These are phyloP conservation scores for Syngnathoides biaculeatus DNA, from an alignment of 2,113 vertebrate genomes.

Conservation along the genomic window DNA sequence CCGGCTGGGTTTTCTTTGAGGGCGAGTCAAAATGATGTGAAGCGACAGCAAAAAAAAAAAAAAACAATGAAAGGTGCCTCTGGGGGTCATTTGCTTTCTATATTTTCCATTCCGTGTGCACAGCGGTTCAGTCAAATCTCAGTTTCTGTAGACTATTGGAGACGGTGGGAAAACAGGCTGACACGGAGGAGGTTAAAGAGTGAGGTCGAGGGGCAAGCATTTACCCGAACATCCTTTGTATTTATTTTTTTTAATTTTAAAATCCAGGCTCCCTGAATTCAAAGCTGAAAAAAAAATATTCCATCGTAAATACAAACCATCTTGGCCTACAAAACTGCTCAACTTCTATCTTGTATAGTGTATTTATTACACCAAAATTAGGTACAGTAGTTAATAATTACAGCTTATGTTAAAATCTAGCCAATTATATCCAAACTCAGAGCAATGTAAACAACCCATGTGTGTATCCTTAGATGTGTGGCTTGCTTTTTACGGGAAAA, in stretches of 20 bases:
- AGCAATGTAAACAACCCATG: slow-evolving; percentile 28
- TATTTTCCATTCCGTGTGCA: slow-evolving; percentile 20
- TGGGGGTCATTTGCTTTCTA: slow-evolving; percentile 31
- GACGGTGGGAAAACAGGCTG: not conserved
- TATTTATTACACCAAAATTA: slow-evolving; percentile 18
- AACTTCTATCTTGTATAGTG: slow-evolving; percentile 19
- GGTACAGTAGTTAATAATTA: slow-evolving; percentile 51
- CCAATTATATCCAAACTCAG: slow-evolving; percentile 49
- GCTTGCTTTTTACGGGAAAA: slow-evolving; percentile 38
- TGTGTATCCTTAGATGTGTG: slow-evolving; percentile 45
- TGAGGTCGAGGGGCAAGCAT: not conserved
- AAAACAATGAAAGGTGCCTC: slow-evolving; percentile 26
- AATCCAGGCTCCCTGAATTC: not conserved
- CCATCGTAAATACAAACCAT: not conserved
- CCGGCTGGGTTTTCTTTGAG: slow-evolving; percentile 24
- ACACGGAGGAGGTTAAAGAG: not conserved
- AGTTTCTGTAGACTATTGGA: slow-evolving; percentile 13
- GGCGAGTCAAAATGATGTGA: slow-evolving; percentile 31
- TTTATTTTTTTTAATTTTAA: not conserved
- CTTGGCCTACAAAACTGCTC: not conserved
- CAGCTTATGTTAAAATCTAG: slow-evolving; percentile 37
- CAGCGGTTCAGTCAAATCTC: slow-evolving; percentile 5
- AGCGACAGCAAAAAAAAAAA: slow-evolving; percentile 13
- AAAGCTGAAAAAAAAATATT: slow-evolving; percentile 16
- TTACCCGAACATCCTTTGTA: not conserved